Evolutionary conservation across 1,140 invertebrate genomes (phyloP).

Genomic region (Drosophila orosa): DNA sequence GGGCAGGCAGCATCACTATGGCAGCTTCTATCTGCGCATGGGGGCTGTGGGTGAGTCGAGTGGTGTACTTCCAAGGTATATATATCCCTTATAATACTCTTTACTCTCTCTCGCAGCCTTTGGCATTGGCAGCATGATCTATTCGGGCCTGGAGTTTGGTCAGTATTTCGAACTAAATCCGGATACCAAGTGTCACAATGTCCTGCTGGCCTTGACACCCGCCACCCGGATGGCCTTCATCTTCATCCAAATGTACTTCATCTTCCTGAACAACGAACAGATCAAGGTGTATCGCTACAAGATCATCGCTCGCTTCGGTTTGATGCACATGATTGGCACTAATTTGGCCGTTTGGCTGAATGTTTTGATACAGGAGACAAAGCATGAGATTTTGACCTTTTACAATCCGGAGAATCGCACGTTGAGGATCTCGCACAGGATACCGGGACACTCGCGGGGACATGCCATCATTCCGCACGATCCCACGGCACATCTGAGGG

Average conservation of each 20-base stretch:
- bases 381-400: constrained; percentile 96
- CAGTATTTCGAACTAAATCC: constrained; percentile 95
- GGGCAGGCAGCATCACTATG: constrained; percentile 90
- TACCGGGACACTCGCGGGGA: constrained; percentile 74
- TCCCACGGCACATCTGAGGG: constrained; percentile 87
- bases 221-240: constrained; percentile 96
- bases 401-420: constrained; percentile 94
- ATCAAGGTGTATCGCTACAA: constrained; percentile 95
- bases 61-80: too few relatives aligned
- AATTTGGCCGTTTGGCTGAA: constrained; percentile 97
- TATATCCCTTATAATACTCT: neutral
- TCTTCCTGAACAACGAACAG: constrained; percentile 97
- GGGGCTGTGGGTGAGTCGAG: constrained; percentile 95
- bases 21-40: constrained; percentile 96
- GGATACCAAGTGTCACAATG: constrained; percentile 94
- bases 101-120: constrained; percentile 88
- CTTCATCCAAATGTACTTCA: constrained; percentile 98
- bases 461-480: constrained; percentile 81
- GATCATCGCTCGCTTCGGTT: constrained; percentile 93
- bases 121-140: constrained; percentile 97
- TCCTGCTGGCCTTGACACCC: constrained; percentile 93
- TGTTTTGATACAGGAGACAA: constrained; percentile 96
- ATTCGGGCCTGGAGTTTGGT: constrained; percentile 96
- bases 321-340: constrained; percentile 98
- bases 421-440: constrained; percentile 89